Percentiles rank a stretch among this genome's conserved stretches.
These are phyloP conservation scores for Parasteatoda lunata DNA, from an alignment of 2,888 invertebrate species.

Conservation along the genomic window DNA sequence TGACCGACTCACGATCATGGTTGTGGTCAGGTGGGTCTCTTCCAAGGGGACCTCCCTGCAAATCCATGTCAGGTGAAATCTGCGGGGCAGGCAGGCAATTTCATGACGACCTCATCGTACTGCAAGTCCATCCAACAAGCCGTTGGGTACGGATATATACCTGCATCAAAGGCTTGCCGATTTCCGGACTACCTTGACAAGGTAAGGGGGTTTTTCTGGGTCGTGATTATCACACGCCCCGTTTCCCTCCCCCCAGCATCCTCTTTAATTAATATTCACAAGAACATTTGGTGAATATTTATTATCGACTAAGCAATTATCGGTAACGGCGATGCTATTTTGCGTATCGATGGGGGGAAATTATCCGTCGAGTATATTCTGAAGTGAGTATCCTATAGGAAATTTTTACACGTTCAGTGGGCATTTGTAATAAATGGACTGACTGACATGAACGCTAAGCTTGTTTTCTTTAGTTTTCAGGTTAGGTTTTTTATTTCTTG, in stretches of 20 bases:
- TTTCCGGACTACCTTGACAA: conserved; percentile 52
- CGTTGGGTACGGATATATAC: conserved; percentile 38
- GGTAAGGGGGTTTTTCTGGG: conserved; percentile 38
- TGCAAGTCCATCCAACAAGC: conserved; percentile 8
- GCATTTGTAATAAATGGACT: too few relatives aligned
- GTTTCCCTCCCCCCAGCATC: conserved; percentile 3
- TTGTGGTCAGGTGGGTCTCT: conserved; percentile 14
- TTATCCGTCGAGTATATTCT: too few relatives aligned
- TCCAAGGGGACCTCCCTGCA: background rate
- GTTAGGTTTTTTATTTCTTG: too few relatives aligned
- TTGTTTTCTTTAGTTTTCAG: too few relatives aligned
- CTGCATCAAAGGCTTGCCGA: conserved; percentile 39
- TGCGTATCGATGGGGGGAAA: too few relatives aligned
- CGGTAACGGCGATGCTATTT: background rate
- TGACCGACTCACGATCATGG: conserved; percentile 33
- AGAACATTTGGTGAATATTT: conserved; percentile 48
- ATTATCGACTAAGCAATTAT: conserved; percentile 22
- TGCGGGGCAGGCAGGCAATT: conserved; percentile 20
- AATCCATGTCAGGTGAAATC: conserved; percentile 46
- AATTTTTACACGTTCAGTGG: too few relatives aligned
- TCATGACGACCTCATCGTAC: conserved; percentile 34
- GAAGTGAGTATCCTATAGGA: too few relatives aligned
- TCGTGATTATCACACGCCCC: conserved; percentile 43
- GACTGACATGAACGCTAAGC: too few relatives aligned
- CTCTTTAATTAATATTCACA: conserved; percentile 54